Base-by-base conservation (phyloP, 2,113 vertebrate species). In the Centropristis striata region DNA sequence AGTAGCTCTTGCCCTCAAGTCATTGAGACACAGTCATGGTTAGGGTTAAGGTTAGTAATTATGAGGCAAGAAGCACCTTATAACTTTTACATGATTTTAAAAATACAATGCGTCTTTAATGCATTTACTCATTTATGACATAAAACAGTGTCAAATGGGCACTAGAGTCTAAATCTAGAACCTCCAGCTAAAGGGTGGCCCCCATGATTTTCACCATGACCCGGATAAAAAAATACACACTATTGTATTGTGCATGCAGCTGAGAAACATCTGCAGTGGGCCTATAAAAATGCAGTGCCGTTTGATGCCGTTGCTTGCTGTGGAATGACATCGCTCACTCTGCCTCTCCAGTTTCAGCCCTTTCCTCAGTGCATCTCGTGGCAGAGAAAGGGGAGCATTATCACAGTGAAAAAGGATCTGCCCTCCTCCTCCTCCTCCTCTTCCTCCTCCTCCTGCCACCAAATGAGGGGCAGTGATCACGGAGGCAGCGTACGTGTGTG, bases 361-460 rank as follows among this genome's bases (percentile, higher is more conserved):
- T 81, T 77, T 83, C 75, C 88, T 74, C 60, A 32, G 84, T 71
- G 86, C 73, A 83, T 89, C 84, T 64, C 60, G 7, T 16, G 5
- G 81, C 81, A 73, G 59, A 92, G 86, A 93, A 92, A 87, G 90
- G 66, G 81, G 61, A 41, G 91, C 44, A 92, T 93, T 94, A 93
- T 92, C 83, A 49, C 42, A 49, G 67, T 81, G 92, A 83, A 94
- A 93, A 81, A 78, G 75, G 86, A 93, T 92, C 85, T 82, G 72
- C 80, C 57, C 77, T 70, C 54, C 37, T 49, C 58, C 46, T 59
- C 54, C 55, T 39, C 32, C 50, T 5, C 71, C 83, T 6, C 47
- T 46, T 51, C 75, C 75, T n/a, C 75, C 78, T 55, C 49, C 74
- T 32, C 42, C 59, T 1, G 8, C 80, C 60, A 70, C 73, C 68